Evolutionary conservation across 2,113 vertebrate species (phyloP).

Genomic region (Tylochromis polylepis): DNA sequence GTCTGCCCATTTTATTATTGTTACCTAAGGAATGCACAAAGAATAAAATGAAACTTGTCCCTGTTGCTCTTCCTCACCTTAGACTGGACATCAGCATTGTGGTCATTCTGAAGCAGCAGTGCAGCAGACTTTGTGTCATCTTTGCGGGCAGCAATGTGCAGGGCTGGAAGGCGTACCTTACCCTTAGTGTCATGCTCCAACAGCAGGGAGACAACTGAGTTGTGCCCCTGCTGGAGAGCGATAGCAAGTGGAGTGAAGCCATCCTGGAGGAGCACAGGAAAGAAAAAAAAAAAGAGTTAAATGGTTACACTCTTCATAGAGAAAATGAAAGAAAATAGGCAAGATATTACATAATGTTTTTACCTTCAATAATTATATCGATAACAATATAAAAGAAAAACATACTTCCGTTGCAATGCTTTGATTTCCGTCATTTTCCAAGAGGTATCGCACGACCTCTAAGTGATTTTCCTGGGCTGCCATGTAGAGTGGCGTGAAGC

Average conservation of each 20-base stretch:
- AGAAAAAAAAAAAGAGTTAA: neutral
- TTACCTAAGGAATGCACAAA: neutral
- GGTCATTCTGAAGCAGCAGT: conserved; percentile 94
- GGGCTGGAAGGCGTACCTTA: conserved; percentile 89
- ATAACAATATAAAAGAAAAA: neutral
- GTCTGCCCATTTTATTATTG: neutral
- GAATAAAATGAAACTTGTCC: neutral
- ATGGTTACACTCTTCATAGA: neutral
- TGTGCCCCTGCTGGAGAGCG: conserved; percentile 94
- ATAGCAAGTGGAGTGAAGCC: conserved; percentile 96
- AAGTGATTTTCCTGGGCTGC: conserved; percentile 97
- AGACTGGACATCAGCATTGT: conserved; percentile 96
- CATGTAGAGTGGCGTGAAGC: conserved; percentile 98
- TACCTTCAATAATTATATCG: neutral
- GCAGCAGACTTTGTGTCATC: conserved; percentile 97
- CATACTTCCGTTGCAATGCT: conserved; percentile 94
- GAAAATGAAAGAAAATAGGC: neutral
- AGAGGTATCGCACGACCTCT: conserved; percentile 90
- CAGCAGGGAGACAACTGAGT: conserved; percentile 91
- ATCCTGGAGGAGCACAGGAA: conserved; percentile 71
- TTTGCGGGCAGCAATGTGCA: conserved; percentile 96
- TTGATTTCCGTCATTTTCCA: conserved; percentile 97
- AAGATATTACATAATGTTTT: neutral
- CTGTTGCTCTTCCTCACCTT: conserved; percentile 78
- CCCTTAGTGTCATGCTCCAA: conserved; percentile 98